phyloP scores from a whole-genome alignment of 1,140 invertebrate genomes.

The Drosophila fuyamai region DNA sequence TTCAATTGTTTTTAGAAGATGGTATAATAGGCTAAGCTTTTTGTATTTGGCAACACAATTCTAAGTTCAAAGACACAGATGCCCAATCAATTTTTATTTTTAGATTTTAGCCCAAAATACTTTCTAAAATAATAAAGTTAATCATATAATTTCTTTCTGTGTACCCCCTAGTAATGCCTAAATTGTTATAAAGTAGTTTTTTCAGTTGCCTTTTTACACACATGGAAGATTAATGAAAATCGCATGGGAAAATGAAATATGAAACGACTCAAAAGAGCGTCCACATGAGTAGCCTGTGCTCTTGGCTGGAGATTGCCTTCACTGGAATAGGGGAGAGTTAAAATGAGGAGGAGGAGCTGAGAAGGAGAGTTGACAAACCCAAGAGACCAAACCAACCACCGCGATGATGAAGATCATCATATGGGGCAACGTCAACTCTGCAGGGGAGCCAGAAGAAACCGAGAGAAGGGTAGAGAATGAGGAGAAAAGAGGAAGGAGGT shows the following conservation, averaged over 20 bases:
- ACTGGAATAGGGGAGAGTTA: conserved; percentile 14
- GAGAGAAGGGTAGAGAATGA: conserved; percentile 4
- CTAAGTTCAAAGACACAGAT: no score
- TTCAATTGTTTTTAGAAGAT: no score
- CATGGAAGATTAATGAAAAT: conserved; percentile 69
- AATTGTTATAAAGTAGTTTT: conserved; percentile 64
- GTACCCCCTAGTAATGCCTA: conserved; percentile 40
- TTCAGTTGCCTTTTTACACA: conserved; percentile 35
- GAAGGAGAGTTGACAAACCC: conserved; percentile 33
- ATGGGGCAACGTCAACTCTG: conserved; percentile 32
- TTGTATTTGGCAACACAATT: no score
- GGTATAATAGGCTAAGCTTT: no score
- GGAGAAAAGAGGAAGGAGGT: conserved; percentile 11
- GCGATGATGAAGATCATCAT: conserved; percentile 40
- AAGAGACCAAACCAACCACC: conserved; percentile 38
- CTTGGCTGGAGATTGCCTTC: conserved; percentile 10
- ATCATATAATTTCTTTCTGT: not conserved
- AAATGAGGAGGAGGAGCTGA: conserved; percentile 7
- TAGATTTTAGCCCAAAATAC: no score
- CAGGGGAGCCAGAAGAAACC: conserved; percentile 33
- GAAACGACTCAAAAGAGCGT: conserved; percentile 44
- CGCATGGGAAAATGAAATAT: conserved; percentile 76
- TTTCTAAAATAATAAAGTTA: no score
- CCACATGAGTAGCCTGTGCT: conserved; percentile 40
- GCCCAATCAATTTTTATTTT: no score